Conservation (phyloP, 2,888 invertebrate genomes). For the Caenorhabditis plicata region DNA sequence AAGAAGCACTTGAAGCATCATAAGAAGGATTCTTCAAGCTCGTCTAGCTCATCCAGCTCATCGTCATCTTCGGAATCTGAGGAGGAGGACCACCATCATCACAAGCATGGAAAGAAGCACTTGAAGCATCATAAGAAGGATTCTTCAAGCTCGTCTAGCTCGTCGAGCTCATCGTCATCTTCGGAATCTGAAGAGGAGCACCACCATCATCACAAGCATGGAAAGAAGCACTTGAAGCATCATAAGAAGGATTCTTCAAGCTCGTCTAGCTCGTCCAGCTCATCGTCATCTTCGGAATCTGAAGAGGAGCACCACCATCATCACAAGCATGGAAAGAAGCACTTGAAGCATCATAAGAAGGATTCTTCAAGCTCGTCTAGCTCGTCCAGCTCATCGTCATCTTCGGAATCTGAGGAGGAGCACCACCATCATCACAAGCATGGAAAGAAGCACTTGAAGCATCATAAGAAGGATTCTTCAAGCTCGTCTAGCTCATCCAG, state of each 20-base stretch:
- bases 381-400: slow-evolving; percentile 9
- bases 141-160: neutral
- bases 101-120: slow-evolving; percentile 17
- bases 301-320: slow-evolving; percentile 21
- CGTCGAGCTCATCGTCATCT: slow-evolving; percentile 5
- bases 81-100: slow-evolving; percentile 12
- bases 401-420: neutral
- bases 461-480: neutral
- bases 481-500: neutral
- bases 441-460: neutral
- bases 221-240: slow-evolving; percentile 14
- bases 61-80: slow-evolving; percentile 10
- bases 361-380: neutral
- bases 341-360: slow-evolving; percentile 27
- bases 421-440: no score
- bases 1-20: slow-evolving; percentile 15
- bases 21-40: slow-evolving; percentile 15
- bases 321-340: slow-evolving; percentile 17
- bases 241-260: slow-evolving; percentile 11
- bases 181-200: slow-evolving; percentile 20
- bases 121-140: slow-evolving; percentile 9
- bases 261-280: slow-evolving; percentile 15
- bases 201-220: slow-evolving; percentile 3
- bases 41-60: slow-evolving; percentile 3
- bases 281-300: slow-evolving; percentile 15